Evolutionary conservation across 1,140 invertebrate species (phyloP).

Genomic region (Ips nitidus): DNA sequence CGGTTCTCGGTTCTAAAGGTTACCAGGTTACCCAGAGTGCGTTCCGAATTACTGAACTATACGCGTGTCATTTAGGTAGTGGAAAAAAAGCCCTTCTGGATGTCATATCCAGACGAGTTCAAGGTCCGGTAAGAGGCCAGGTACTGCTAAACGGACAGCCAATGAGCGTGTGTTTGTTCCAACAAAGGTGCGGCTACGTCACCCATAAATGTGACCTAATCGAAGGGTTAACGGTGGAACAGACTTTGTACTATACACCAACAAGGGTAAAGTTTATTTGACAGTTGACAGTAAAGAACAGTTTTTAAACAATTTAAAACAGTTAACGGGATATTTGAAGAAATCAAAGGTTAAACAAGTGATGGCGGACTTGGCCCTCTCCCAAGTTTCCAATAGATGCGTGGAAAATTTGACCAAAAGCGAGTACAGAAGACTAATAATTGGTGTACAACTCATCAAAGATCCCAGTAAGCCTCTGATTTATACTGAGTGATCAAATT

Average conservation of each 20-base stretch:
- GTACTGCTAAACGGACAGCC: slow-evolving; percentile 83
- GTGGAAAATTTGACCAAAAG: slow-evolving; percentile 78
- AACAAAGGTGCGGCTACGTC: slow-evolving; percentile 82
- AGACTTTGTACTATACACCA: slow-evolving; percentile 80
- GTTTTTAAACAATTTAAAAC: slow-evolving; percentile 35
- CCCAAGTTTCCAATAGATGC: slow-evolving; percentile 79
- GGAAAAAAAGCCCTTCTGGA: slow-evolving; percentile 88
- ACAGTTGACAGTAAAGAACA: background rate
- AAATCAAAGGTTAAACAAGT: slow-evolving; percentile 80
- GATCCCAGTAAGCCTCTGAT: slow-evolving; percentile 68
- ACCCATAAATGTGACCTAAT: slow-evolving; percentile 80
- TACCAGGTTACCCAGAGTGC: too few relatives aligned
- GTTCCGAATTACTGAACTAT: background rate
- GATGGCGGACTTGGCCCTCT: slow-evolving; percentile 84
- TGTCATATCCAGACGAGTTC: slow-evolving; percentile 79
- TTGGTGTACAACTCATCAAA: slow-evolving; percentile 85
- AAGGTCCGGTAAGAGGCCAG: slow-evolving; percentile 76
- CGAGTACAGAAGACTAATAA: slow-evolving; percentile 80
- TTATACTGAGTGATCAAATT: background rate
- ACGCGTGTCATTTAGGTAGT: slow-evolving; percentile 61
- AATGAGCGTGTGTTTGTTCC: slow-evolving; percentile 77
- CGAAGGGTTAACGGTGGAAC: slow-evolving; percentile 81
- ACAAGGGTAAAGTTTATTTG: slow-evolving; percentile 60
- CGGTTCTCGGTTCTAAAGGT: slow-evolving; percentile 90
- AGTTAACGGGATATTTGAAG: slow-evolving; percentile 71